These are phyloP conservation scores for Orycteropus afer DNA, from an alignment of 2,113 vertebrate species.

Conservation along the genomic window DNA sequence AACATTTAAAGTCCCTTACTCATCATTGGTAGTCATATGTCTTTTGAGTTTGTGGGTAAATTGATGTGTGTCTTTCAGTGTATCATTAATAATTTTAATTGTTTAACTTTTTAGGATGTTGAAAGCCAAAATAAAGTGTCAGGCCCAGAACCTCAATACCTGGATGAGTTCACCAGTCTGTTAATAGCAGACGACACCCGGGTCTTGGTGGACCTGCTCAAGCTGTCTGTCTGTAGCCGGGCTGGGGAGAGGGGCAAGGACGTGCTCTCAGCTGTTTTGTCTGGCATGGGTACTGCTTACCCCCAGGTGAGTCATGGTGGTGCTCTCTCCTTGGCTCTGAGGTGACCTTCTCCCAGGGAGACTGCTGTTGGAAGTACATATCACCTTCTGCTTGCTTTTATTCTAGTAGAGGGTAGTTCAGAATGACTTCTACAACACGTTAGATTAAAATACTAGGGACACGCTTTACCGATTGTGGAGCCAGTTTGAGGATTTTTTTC, in stretches of 20 bases:
- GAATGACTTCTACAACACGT: not conserved
- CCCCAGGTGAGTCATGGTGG: slow-evolving; percentile 90
- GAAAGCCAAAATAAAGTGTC: slow-evolving; percentile 94
- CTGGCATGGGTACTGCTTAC: slow-evolving; percentile 97
- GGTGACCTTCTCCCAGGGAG: not conserved
- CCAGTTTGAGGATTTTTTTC: not conserved
- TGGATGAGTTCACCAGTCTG: slow-evolving; percentile 97
- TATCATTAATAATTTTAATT: slow-evolving; percentile 13
- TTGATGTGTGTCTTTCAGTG: not conserved
- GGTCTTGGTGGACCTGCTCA: slow-evolving; percentile 96
- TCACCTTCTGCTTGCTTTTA: not conserved
- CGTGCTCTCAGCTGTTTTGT: slow-evolving; percentile 96
- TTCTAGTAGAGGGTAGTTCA: not conserved
- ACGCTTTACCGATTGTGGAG: not conserved
- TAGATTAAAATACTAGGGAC: not conserved
- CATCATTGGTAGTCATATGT: not conserved
- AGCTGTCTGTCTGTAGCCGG: slow-evolving; percentile 94
- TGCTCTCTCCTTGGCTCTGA: not conserved
- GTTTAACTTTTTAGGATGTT: slow-evolving; percentile 89
- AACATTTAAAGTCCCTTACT: not conserved
- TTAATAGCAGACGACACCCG: slow-evolving; percentile 95
- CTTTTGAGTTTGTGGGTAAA: not conserved
- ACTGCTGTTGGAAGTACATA: accelerated
- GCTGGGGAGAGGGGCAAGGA: slow-evolving; percentile 95
- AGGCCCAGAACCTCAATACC: slow-evolving; percentile 94